Base-by-base conservation (phyloP, 2,888 invertebrate genomes). In the Bembecia ichneumoniformis region DNA sequence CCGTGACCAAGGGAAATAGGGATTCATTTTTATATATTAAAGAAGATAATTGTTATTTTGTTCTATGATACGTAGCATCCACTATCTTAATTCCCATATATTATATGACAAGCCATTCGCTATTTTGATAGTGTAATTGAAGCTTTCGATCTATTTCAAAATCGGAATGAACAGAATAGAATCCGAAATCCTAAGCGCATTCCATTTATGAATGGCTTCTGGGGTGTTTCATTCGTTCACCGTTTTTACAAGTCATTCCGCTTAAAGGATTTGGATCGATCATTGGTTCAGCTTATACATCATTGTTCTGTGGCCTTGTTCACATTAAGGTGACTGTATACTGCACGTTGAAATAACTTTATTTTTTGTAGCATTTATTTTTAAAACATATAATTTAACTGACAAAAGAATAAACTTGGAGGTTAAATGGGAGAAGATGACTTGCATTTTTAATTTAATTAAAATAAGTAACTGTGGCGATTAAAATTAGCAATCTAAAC, bases 221-320 rank as follows among this genome's bases (percentile, higher is more conserved):
- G 20, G 11, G 28, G 35, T 49, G 34, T 47, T 49, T 13, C 43
- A 43, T 47, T 49, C 28, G 49, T 40, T 47, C 43, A 47, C 47
- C 10, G 35, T 35, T 44, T 35, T 20, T 34, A 11, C 47, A 34
- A 50, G 43, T 50, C 47, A 50, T 35, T 44, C 15, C 35, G 43
- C 16, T 50, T 20, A 34, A 15, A 50, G 47, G 50, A 50, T 44
- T 44, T 16, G 44, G 44, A 17, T 15, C 44, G 28, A 44, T 50
- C 47, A 47, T 47, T 17, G 44, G 35, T 28, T 47, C 47, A 14
- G 14, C 13, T 47, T 47, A 43, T 40, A 35, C 43, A 50, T 44
- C 43, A 47, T 50, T 50, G 50, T 50, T 43, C 44, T 15, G 35
- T 47, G 43, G 11, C 50, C 13, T 50, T 50, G 50, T 44, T 44